Evolutionary conservation across 2,113 vertebrate species (phyloP).

Genomic region (Rousettus leschenaultii): DNA sequence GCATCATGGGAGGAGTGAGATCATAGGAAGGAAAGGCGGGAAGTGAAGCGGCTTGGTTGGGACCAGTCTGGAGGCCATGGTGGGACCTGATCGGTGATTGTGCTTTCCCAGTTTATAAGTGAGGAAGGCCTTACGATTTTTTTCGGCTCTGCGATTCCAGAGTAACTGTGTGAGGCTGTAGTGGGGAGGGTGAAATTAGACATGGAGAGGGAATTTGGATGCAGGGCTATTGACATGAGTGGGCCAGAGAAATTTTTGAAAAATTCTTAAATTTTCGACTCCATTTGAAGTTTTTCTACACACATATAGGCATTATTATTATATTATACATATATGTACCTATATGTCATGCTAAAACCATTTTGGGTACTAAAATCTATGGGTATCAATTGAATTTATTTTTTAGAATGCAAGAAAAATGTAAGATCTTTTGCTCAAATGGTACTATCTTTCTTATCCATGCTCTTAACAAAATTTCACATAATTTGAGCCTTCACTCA

Average conservation of each 20-base stretch:
- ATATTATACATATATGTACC: background rate
- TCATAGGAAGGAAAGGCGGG: rapidly evolving
- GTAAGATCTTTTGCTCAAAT: background rate
- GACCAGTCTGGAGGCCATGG: rapidly evolving
- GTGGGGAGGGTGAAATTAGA: background rate
- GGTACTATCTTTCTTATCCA: rapidly evolving
- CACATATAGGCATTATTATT: too few relatives aligned
- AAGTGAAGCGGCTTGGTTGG: rapidly evolving
- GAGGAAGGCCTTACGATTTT: rapidly evolving
- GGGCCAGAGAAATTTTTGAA: background rate
- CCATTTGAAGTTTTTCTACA: background rate
- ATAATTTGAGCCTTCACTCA: background rate
- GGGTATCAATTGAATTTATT: background rate
- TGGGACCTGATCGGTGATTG: rapidly evolving
- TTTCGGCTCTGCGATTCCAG: rapidly evolving
- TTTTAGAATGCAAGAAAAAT: background rate
- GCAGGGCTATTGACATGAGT: too few relatives aligned
- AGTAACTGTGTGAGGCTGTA: background rate
- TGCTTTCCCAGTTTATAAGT: background rate
- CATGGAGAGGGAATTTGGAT: rapidly evolving
- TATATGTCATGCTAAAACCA: background rate
- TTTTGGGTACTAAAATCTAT: background rate
- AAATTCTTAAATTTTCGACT: background rate
- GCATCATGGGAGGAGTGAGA: background rate
- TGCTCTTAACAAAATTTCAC: background rate